Conservation (phyloP, 2,888 invertebrate species). For the Cantharis lateralis region DNA sequence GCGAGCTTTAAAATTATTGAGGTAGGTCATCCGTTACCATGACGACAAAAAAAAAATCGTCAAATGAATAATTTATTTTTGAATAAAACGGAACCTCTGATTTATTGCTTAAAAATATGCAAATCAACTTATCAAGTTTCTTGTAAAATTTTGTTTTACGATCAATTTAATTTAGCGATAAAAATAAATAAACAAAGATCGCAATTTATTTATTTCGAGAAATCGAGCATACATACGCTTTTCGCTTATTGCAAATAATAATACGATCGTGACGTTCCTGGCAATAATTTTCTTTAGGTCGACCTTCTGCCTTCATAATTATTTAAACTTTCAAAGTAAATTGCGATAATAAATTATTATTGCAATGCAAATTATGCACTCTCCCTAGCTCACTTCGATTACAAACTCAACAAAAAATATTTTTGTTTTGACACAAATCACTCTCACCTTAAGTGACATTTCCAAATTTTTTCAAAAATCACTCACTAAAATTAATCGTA, state of each 20-base stretch:
- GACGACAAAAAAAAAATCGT: not conserved
- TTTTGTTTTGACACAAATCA: not conserved
- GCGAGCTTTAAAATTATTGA: not conserved
- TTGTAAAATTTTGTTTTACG: not conserved
- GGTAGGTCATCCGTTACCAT: not conserved
- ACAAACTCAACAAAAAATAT: not conserved
- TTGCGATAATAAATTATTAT: not conserved
- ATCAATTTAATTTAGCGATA: not conserved
- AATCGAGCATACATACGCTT: not conserved
- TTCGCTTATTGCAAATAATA: not conserved
- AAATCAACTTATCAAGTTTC: not conserved
- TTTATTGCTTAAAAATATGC: not conserved
- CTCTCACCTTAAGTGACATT: not conserved
- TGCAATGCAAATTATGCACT: not conserved
- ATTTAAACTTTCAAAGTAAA: conserved; percentile 1
- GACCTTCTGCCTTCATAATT: conserved; percentile 1
- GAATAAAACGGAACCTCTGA: not conserved
- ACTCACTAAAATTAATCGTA: not conserved
- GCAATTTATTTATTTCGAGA: not conserved
- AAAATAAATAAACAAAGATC: not conserved
- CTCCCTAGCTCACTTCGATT: not conserved
- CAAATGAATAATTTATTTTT: not conserved
- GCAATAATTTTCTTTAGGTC: not conserved
- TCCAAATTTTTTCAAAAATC: not conserved
- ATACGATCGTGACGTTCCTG: not conserved